These are phyloP conservation scores for Pachymerium ferrugineum DNA, from an alignment of 2,888 invertebrate species.

Conservation along the genomic window DNA sequence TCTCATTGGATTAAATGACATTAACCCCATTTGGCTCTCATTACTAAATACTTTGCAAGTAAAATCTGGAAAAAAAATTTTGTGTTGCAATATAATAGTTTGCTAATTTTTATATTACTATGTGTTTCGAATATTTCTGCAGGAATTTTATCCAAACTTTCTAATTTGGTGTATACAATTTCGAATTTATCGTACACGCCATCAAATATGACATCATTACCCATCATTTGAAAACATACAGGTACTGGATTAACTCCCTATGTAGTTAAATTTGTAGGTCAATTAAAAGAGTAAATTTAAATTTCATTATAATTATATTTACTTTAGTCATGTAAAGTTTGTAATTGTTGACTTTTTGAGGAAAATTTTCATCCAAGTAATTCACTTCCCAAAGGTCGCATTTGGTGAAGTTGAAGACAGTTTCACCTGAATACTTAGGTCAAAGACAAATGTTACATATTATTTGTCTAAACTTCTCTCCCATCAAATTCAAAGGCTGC, in stretches of 20 bases:
- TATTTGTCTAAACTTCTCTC: conserved; percentile 81
- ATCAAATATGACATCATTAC: conserved; percentile 83
- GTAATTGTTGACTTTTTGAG: conserved; percentile 63
- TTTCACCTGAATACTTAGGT: too few relatives aligned
- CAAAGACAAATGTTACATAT: too few relatives aligned
- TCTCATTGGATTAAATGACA: conserved; percentile 73
- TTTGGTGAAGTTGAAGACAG: too few relatives aligned
- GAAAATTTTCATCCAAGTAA: too few relatives aligned
- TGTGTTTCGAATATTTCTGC: not conserved
- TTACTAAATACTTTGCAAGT: too few relatives aligned
- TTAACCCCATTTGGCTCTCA: too few relatives aligned
- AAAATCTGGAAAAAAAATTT: too few relatives aligned
- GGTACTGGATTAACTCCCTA: conserved; percentile 55
- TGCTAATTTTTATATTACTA: too few relatives aligned
- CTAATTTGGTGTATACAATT: conserved; percentile 62
- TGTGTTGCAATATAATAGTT: too few relatives aligned
- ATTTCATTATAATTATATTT: not conserved
- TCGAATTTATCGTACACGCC: conserved; percentile 94
- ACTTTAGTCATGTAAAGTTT: not conserved
- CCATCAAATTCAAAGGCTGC: conserved; percentile 51
- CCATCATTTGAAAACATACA: conserved; percentile 81
- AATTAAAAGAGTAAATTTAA: not conserved
- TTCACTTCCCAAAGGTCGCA: too few relatives aligned
- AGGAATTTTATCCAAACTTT: not conserved
- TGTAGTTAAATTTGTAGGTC: not conserved